A percentile compares a stretch with the other conserved stretches of the same genome.
phyloP scores from a whole-genome alignment of 2,113 vertebrate genomes.

The Procapra przewalskii region DNA sequence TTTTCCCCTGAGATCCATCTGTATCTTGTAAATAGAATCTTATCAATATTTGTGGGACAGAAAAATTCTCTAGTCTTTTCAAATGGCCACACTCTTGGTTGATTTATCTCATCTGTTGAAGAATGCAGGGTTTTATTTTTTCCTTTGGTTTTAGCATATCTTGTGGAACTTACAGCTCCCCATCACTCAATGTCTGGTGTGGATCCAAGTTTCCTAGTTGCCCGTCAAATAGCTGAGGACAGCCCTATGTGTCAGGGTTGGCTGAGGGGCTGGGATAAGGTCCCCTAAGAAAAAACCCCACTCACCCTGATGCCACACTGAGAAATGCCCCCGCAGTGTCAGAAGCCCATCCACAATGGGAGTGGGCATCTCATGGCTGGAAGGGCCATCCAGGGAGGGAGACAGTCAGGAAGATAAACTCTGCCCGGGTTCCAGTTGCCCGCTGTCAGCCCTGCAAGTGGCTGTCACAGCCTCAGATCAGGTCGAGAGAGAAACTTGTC shows the following conservation, averaged over 20 bases:
- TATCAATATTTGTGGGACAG: slow-evolving; percentile 34
- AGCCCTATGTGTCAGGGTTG: neutral
- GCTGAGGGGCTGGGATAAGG: neutral
- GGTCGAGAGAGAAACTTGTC: fast-evolving
- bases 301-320: neutral
- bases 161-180: neutral
- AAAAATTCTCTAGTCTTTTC: slow-evolving; percentile 57
- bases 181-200: neutral
- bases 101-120: neutral
- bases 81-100: slow-evolving; percentile 9
- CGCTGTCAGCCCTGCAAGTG: fast-evolving
- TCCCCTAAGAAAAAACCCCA: neutral
- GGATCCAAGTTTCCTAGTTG: neutral
- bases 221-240: neutral
- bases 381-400: neutral
- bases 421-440: fast-evolving
- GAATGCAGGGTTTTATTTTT: neutral
- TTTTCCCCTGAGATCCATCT: slow-evolving; percentile 41
- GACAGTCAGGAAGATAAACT: neutral
- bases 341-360: neutral
- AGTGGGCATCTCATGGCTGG: neutral
- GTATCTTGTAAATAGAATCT: slow-evolving; percentile 66
- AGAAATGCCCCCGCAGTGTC: neutral
- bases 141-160: neutral
- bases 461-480: neutral